Evolutionary conservation across 2,888 invertebrate species (phyloP).

Genomic region (Eledone cirrhosa): DNA sequence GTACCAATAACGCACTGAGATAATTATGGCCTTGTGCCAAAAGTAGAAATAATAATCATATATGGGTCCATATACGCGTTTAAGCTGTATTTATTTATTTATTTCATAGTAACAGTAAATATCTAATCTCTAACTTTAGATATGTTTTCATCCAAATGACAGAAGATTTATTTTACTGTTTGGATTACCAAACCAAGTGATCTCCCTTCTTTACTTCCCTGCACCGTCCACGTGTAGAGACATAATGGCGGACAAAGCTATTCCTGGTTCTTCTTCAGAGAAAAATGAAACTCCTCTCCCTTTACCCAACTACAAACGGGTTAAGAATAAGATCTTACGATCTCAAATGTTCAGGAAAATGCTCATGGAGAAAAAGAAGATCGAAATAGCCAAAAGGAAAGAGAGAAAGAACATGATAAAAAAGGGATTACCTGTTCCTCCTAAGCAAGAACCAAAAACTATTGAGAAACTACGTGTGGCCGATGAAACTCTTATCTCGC

Average conservation of each 20-base stretch:
- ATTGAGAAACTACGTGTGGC: constrained; percentile 90
- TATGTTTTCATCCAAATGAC: too few relatives aligned
- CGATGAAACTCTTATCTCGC: constrained; percentile 86
- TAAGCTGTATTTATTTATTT: too few relatives aligned
- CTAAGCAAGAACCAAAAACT: constrained; percentile 79
- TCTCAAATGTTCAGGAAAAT: constrained; percentile 10
- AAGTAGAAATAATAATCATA: too few relatives aligned
- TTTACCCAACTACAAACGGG: constrained; percentile 19
- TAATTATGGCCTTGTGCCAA: too few relatives aligned
- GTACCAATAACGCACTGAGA: too few relatives aligned
- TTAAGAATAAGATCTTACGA: constrained; percentile 14
- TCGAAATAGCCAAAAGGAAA: neutral
- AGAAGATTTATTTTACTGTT: too few relatives aligned
- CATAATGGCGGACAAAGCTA: neutral
- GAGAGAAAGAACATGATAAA: neutral
- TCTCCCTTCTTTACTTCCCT: too few relatives aligned
- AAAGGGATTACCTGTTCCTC: constrained; percentile 36
- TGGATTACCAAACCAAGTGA: too few relatives aligned
- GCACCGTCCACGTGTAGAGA: neutral
- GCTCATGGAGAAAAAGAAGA: neutral
- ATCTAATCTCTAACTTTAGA: too few relatives aligned
- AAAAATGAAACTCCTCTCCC: neutral
- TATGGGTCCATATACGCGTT: too few relatives aligned
- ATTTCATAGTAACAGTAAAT: too few relatives aligned
- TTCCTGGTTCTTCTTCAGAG: neutral